These are phyloP conservation scores for Probaryconus sp. DNA, from an alignment of 1,140 invertebrate genomes.

Conservation along the genomic window DNA sequence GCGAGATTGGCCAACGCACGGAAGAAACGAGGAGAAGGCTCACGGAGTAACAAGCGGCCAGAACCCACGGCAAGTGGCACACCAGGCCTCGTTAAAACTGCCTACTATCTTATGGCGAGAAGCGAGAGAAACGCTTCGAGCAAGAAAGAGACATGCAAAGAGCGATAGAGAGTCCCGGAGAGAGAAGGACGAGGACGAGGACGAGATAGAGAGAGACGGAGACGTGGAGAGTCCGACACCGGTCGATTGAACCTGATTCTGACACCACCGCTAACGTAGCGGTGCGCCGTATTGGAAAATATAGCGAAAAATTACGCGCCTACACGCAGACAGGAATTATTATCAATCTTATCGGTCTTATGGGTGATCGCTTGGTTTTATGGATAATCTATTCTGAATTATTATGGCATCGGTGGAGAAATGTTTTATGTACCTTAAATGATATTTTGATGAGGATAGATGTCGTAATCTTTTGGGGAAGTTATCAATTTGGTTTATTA, in stretches of 20 bases:
- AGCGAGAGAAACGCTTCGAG: constrained; percentile 1
- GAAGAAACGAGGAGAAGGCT: constrained; percentile 77
- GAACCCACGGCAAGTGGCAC: constrained; percentile 62
- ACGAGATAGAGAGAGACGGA: too few relatives aligned
- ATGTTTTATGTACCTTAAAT: too few relatives aligned
- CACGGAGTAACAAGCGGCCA: constrained; percentile 63
- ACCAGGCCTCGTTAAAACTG: constrained; percentile 30
- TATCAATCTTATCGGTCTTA: too few relatives aligned
- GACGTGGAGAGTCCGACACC: too few relatives aligned
- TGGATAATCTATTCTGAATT: too few relatives aligned
- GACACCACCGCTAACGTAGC: constrained; percentile 15
- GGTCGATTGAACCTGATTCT: constrained; percentile 51
- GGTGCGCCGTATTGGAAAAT: constrained; percentile 3
- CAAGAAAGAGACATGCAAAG: background rate
- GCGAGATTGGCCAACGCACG: constrained; percentile 63
- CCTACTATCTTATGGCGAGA: constrained; percentile 19
- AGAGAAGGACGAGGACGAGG: background rate
- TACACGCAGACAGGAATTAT: too few relatives aligned
- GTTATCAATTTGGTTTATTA: too few relatives aligned
- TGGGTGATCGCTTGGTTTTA: too few relatives aligned
- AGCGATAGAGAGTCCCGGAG: constrained; percentile 1
- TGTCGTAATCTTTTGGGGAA: too few relatives aligned
- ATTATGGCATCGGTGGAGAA: too few relatives aligned
- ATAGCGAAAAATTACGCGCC: background rate
- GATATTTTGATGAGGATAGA: too few relatives aligned